phyloP scores from a whole-genome alignment of 2,888 invertebrate genomes.

The Silvanus unidentatus region DNA sequence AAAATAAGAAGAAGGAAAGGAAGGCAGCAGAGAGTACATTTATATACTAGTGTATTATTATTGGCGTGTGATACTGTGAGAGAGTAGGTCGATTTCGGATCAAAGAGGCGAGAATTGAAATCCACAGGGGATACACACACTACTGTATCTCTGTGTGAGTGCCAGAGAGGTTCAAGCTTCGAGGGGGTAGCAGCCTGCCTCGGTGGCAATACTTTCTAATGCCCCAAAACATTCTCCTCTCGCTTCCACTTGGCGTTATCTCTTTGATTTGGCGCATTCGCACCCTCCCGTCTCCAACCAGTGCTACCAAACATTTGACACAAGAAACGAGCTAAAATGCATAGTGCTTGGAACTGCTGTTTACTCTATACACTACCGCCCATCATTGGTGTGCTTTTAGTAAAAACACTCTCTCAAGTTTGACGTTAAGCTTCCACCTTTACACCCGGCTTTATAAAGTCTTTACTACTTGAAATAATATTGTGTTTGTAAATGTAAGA shows the following conservation, averaged over 20 bases:
- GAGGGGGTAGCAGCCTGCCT: no score
- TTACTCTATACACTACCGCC: background rate
- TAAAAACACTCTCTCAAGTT: slow-evolving; percentile 8
- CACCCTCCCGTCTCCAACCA: no score
- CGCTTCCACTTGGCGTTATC: background rate
- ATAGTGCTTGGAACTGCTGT: no score
- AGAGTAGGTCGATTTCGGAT: slow-evolving; percentile 36
- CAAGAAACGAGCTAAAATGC: no score
- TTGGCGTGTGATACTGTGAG: slow-evolving; percentile 34
- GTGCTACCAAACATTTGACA: no score
- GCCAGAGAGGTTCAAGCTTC: no score
- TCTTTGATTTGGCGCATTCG: background rate
- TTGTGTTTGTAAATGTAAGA: slow-evolving; percentile 34
- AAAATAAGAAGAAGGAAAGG: no score
- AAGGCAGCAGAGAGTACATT: background rate
- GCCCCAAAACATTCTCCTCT: background rate
- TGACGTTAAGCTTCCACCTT: slow-evolving; percentile 35
- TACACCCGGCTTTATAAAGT: slow-evolving; percentile 34
- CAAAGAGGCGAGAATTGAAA: slow-evolving; percentile 44
- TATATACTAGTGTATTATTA: slow-evolving; percentile 23
- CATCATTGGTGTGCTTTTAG: slow-evolving; percentile 4
- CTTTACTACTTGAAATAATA: slow-evolving; percentile 32
- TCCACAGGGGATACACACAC: slow-evolving; percentile 39
- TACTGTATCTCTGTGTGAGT: background rate
- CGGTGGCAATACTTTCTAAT: slow-evolving; percentile 5